Conservation (phyloP, 2,113 vertebrate genomes). For the Cyanocitta stelleri region DNA sequence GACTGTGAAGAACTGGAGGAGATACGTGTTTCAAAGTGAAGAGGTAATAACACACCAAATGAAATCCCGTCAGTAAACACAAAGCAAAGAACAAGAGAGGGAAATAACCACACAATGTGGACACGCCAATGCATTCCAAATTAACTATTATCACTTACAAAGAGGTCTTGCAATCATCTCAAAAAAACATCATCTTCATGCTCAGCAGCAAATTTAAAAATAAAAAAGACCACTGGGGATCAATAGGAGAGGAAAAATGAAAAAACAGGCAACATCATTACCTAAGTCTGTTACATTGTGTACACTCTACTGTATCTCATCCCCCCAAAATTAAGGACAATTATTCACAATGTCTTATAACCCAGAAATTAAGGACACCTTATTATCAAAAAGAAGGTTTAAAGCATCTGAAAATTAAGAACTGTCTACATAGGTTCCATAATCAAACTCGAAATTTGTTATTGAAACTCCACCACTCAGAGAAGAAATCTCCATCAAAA, state of each 20-base stretch:
- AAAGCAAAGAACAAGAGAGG: not conserved
- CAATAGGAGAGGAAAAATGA: not conserved
- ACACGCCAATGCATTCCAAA: not conserved
- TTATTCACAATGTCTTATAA: not conserved
- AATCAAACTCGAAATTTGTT: not conserved
- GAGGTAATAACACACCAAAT: not conserved
- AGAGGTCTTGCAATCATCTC: not conserved
- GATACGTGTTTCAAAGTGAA: not conserved
- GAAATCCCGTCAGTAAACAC: not conserved
- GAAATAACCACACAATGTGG: not conserved
- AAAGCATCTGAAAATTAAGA: not conserved
- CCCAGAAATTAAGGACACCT: not conserved
- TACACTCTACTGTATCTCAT: not conserved
- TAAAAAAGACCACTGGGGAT: not conserved
- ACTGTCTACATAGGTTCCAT: not conserved
- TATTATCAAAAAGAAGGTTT: not conserved
- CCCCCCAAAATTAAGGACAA: not conserved
- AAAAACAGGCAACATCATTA: not conserved
- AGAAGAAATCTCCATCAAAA: not conserved
- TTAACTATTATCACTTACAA: not conserved
- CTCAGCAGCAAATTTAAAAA: not conserved
- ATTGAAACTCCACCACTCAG: not conserved
- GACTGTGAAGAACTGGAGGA: not conserved
- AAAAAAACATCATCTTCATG: not conserved
- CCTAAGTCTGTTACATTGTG: not conserved